These are phyloP conservation scores for Pangasius mekongensis DNA, from an alignment of 2,797 vertebrate genomes.

Conservation along the genomic window DNA sequence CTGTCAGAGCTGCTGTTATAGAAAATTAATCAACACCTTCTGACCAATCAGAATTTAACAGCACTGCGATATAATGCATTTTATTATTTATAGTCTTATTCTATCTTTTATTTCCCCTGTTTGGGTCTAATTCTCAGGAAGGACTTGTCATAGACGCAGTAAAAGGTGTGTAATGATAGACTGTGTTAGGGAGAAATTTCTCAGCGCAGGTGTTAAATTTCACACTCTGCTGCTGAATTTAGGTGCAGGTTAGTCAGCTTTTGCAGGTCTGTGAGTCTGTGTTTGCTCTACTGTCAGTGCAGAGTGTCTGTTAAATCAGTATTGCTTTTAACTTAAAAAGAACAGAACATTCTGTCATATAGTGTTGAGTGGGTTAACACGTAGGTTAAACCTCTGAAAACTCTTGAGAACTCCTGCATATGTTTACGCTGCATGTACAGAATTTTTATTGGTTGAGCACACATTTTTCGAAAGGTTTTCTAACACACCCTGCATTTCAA, in stretches of 20 bases:
- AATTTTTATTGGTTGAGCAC: neutral
- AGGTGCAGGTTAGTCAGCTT: constrained; percentile 20
- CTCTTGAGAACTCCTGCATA: neutral
- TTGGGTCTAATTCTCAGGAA: neutral
- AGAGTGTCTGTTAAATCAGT: neutral
- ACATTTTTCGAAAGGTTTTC: neutral
- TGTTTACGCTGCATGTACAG: neutral
- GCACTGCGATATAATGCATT: no score
- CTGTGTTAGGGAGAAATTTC: constrained; percentile 29
- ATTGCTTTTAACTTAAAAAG: neutral
- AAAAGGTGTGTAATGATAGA: neutral
- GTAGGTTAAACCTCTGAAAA: no score
- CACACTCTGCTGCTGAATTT: constrained; percentile 42
- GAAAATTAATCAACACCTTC: neutral
- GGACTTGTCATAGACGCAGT: neutral
- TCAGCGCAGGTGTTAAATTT: constrained; percentile 40
- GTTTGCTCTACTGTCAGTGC: neutral
- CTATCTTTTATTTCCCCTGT: neutral
- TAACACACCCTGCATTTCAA: neutral
- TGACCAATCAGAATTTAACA: neutral
- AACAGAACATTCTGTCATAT: neutral
- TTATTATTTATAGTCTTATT: neutral
- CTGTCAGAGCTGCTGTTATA: neutral
- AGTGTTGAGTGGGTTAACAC: neutral
- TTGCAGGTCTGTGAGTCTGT: constrained; percentile 10